Evolutionary conservation across 2,113 vertebrate genomes (phyloP).

Genomic region (Calyptommatus sinebrachiatus): DNA sequence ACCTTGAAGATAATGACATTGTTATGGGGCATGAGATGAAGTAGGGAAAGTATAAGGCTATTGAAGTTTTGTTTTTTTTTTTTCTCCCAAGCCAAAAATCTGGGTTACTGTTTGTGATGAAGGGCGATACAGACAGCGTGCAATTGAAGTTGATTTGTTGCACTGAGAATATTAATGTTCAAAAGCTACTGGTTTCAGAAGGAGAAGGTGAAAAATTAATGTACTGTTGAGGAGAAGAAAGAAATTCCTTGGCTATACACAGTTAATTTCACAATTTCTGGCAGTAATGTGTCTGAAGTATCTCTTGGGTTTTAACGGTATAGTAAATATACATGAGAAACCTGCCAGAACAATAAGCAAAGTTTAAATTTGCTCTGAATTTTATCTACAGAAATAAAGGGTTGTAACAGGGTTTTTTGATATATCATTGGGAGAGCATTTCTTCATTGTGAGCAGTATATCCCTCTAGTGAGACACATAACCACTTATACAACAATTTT

Average conservation of each 20-base stretch:
- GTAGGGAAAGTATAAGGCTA: neutral
- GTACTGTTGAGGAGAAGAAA: slow-evolving; percentile 27
- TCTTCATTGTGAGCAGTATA: slow-evolving; percentile 1
- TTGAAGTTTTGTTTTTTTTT: neutral
- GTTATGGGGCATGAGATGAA: neutral
- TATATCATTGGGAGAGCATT: neutral
- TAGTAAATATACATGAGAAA: slow-evolving; percentile 31
- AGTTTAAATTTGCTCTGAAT: slow-evolving; percentile 14
- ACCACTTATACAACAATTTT: neutral
- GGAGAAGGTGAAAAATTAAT: slow-evolving; percentile 36
- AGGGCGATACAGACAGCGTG: slow-evolving; percentile 4
- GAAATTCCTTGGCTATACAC: slow-evolving; percentile 31
- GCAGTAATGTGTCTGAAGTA: slow-evolving; percentile 31
- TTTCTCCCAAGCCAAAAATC: neutral
- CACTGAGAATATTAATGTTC: slow-evolving; percentile 29
- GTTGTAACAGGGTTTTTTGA: neutral
- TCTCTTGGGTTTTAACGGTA: slow-evolving; percentile 25
- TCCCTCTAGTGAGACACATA: slow-evolving; percentile 10
- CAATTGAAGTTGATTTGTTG: slow-evolving; percentile 29
- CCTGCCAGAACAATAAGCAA: slow-evolving; percentile 30
- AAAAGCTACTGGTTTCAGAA: slow-evolving; percentile 20
- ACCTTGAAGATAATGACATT: neutral
- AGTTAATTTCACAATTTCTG: slow-evolving; percentile 37
- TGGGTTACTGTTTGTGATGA: slow-evolving; percentile 11
- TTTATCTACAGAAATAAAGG: slow-evolving; percentile 24